Base-by-base conservation (phyloP, 1,140 invertebrate species). In the Liolophura sinensis region DNA sequence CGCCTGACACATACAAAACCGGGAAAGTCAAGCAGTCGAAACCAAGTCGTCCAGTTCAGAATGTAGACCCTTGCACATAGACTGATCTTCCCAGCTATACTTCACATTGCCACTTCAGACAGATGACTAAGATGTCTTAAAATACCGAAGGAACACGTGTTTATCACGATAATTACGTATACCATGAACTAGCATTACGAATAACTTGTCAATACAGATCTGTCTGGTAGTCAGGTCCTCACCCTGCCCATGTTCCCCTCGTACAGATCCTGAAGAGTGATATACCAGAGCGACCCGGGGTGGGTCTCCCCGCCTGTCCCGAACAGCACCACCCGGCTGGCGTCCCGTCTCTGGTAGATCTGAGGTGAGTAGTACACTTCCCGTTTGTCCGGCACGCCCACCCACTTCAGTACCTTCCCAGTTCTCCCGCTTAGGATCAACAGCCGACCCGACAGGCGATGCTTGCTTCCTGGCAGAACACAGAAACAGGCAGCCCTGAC, bases 301-400 rank as follows among this genome's bases (percentile, higher is more conserved):
- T 90, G 88, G 54, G 90, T 89, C 73, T 92, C 90, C 31, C 91
- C 91, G 6, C 91, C 92, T 0, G 92, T 93, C 20, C 91, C 89
- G 75, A 93, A 84, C 73, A 92, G 71, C 71, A 92, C 86, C 51
- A 88, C 82, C 64, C 86, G 84, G 60, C 87, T 86, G 12, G 83
- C 84, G 67, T 78, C 78, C n/a, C 54, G 20, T 12, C 62, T 67
- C 31, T 74, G 65, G 25, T 69, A 59, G 22, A 77, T 27, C 60
- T 80, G 75, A 12, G 91, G 91, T n/a, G 90, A 90, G 74, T 92
- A 93, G 66, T 92, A 89, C 57, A 83, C 85, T 83, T 93, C 91
- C 63, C 88, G 87, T 46, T 86, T 82, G 72, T 89, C 88, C 6
- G 92, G 91, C 54, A 91, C 89, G 50, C 86, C 82, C 52, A 90